Evolutionary conservation across 2,888 invertebrate genomes (phyloP), one percentile per base, ranked within the genome.

Genomic region (Harpagoxenus sublaevis): DNA sequence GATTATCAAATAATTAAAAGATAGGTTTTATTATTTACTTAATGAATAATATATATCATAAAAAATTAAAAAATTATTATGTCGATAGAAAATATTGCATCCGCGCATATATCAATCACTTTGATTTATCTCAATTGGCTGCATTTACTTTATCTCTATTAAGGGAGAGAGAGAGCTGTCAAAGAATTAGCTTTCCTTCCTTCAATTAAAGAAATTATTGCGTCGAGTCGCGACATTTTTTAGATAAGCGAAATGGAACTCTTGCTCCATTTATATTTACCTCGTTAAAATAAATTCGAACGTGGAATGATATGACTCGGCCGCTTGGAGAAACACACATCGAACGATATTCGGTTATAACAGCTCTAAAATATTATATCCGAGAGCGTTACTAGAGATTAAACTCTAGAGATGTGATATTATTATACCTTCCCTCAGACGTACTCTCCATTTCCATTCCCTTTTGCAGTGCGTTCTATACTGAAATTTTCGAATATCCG

Each of bases 181-280:
- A 9, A 31, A 42, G n/a, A 66, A n/a, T n/a, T n/a, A 66, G 6
- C 3, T 42, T 9, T 31, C 0, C 2, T 15, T 66, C 9, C 8
- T 57, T 57, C n/a, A 48, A 48, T 68, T 68, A 45, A 78, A 31
- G 15, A 68, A 57, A 57, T 68, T 28, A 45, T 78, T 53, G n/a
- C 3, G 31, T 8, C 12, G 0, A 31, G 9, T 12, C 15, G 35
- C 3, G 0, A 65, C 31, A 39, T 66, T 60, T 74, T 31, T 74
- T 4, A 2, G 5, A 18, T 60, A 51, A 57, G 9, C 12, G 9
- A 81, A 62, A 42, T 42, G 35, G 3, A 73, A 39, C 3, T 81
- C 42, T 73, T 48, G 28, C n/a, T 42, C 48, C 48, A 55, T 78
- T 35, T 71, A 60, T 62, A n/a, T 48, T 39, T 12, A 60, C 31